These are phyloP conservation scores for Rhinogobio ventralis DNA, from an alignment of 2,797 vertebrate species.

Conservation along the genomic window DNA sequence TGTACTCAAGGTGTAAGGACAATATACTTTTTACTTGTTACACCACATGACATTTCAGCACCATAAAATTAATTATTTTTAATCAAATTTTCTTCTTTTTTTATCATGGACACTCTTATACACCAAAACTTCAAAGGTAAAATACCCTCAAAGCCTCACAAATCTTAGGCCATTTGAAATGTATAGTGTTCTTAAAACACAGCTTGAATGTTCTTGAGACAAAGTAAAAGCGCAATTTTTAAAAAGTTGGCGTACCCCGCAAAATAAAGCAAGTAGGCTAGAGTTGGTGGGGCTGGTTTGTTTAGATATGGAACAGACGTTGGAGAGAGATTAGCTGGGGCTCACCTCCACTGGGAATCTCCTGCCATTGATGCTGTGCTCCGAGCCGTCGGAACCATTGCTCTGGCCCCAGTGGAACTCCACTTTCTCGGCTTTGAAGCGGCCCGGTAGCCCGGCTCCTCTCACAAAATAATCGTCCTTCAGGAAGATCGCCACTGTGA, in stretches of 20 bases:
- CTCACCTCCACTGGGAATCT: constrained; percentile 94
- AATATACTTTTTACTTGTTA: neutral
- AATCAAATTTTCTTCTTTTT: neutral
- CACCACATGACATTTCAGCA: neutral
- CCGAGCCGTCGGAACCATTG: constrained; percentile 92
- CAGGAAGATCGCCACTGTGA: constrained; percentile 91
- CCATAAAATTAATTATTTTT: neutral
- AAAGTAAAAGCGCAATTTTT: neutral
- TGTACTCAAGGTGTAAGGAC: no score
- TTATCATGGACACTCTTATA: neutral
- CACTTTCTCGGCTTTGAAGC: constrained; percentile 96
- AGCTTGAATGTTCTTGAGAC: neutral
- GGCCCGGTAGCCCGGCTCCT: constrained; percentile 89
- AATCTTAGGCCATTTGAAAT: neutral
- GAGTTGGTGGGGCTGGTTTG: neutral
- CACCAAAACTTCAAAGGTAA: neutral
- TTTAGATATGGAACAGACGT: constrained; percentile 8
- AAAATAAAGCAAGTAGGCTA: neutral
- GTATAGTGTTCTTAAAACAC: neutral
- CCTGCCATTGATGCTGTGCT: constrained; percentile 91
- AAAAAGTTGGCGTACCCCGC: neutral
- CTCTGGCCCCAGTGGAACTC: constrained; percentile 98
- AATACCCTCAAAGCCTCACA: neutral
- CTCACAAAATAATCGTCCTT: constrained; percentile 96
- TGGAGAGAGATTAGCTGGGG: constrained; percentile 25